Percentiles rank a stretch among this genome's conserved stretches.
Conservation (phyloP, 2,113 vertebrate genomes). For the Hemichromis elongatus region DNA sequence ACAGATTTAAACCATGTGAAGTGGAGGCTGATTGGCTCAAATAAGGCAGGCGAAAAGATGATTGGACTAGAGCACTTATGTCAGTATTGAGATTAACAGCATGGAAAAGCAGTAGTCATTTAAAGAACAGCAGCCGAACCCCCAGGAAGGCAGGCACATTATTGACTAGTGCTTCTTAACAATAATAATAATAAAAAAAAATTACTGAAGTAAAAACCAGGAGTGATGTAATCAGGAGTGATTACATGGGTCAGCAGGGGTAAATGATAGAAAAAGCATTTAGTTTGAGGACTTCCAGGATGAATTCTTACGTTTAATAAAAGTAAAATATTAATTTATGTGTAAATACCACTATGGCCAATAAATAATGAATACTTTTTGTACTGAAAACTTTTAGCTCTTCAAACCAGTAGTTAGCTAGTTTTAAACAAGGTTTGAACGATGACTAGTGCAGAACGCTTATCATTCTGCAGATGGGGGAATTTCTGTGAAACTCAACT, state of each 20-base stretch:
- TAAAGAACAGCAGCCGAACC: background rate
- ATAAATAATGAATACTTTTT: background rate
- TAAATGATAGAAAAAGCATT: background rate
- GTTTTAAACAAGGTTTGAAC: background rate
- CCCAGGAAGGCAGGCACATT: background rate
- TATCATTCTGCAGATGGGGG: background rate
- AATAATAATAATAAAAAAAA: background rate
- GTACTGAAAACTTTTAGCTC: background rate
- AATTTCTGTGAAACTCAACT: background rate
- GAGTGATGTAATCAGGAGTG: background rate
- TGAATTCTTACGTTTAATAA: background rate
- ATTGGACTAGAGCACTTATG: background rate
- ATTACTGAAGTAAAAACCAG: background rate
- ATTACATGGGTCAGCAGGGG: background rate
- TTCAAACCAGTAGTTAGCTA: background rate
- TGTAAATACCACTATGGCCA: background rate
- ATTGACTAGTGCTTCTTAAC: background rate
- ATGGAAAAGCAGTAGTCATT: background rate
- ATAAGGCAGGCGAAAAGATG: background rate
- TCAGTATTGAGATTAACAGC: background rate
- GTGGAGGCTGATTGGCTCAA: background rate
- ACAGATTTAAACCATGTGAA: background rate
- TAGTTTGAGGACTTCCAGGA: background rate
- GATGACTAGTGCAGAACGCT: background rate
- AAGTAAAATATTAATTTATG: background rate